phyloP scores from a whole-genome alignment of 1,140 invertebrate species.

The Galleria mellonella region DNA sequence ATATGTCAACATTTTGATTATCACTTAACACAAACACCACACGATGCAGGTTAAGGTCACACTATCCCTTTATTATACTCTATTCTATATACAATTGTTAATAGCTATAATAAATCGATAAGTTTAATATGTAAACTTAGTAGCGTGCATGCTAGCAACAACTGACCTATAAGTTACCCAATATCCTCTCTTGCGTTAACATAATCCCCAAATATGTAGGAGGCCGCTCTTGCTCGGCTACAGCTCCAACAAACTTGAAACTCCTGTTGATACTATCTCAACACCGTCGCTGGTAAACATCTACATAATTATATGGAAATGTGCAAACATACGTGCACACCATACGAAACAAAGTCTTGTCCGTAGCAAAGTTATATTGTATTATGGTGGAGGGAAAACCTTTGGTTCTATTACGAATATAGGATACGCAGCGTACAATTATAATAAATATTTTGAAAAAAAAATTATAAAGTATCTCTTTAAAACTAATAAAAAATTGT shows the following conservation, averaged over 20 bases:
- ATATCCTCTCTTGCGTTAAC: slow-evolving; percentile 1
- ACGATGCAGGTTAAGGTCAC: too few relatives aligned
- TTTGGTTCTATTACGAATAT: too few relatives aligned
- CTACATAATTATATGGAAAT: slow-evolving; percentile 9
- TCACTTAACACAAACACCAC: too few relatives aligned
- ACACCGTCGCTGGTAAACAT: slow-evolving; percentile 4
- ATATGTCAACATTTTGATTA: too few relatives aligned
- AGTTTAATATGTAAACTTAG: not conserved
- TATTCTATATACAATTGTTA: too few relatives aligned
- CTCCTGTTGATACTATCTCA: slow-evolving; percentile 7
- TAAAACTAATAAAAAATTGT: too few relatives aligned
- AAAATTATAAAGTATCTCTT: too few relatives aligned
- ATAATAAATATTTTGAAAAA: too few relatives aligned
- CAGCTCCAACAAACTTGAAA: slow-evolving; percentile 7
- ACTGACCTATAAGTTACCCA: not conserved
- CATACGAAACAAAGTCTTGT: not conserved
- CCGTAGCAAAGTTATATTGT: too few relatives aligned
- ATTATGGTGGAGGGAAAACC: too few relatives aligned
- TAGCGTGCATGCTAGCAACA: not conserved
- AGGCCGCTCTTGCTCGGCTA: not conserved
- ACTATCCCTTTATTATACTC: too few relatives aligned
- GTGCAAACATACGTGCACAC: slow-evolving; percentile 2
- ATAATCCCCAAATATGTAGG: slow-evolving; percentile 8
- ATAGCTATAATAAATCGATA: not conserved
- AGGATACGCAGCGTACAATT: too few relatives aligned